Evolutionary conservation across 2,888 invertebrate genomes (phyloP), one percentile per base, ranked within the genome.

Genomic region (Eristalis intricaria): DNA sequence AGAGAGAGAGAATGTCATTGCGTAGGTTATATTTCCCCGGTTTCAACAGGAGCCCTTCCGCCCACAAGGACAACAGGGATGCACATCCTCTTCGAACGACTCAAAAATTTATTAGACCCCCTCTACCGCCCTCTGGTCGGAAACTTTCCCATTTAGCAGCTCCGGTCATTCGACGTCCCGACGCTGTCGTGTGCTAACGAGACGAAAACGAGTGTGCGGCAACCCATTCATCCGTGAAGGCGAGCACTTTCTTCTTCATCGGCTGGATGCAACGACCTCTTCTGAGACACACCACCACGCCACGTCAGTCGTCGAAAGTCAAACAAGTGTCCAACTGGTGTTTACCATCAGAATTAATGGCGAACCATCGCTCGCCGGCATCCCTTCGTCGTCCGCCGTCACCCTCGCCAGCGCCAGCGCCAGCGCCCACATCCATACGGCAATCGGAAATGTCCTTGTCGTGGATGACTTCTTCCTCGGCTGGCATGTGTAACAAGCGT

Each of bases 311-410:
- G 85, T 74, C 29, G 64, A 85, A 77, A 85, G 85, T 85, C 85
- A 85, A 85, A 85, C 85, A 85, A 85, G 81, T 85, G 85, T 81
- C 85, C 81, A 85, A 85, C 77, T 81, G 77, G 76, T 81, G 85
- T 85, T 85, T 77, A 68, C 81, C 73, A 69, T 77, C 73, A 60
- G 81, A 81, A 85, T 81, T 77, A 81, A 77, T 85, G 81, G 68
- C 38, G 66, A 19, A 43, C 43, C 65, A 32, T 65, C 56, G 10
- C 10, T 69, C 58, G 32, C 32, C 43, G 8, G 50, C 50, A 50
- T 75, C 40, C 71, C 50, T 19, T 40, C 38, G 58, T 22, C 23
- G 23, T 8, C 50, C 32, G n/a, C 32, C 23, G 32, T 32, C 70
- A 58, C 56, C n/a, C 43, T 22, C 15, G 56, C 19, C n/a, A 3